These are phyloP conservation scores for Cryptocephalus primarius DNA, from an alignment of 2,888 invertebrate species.

Conservation along the genomic window DNA sequence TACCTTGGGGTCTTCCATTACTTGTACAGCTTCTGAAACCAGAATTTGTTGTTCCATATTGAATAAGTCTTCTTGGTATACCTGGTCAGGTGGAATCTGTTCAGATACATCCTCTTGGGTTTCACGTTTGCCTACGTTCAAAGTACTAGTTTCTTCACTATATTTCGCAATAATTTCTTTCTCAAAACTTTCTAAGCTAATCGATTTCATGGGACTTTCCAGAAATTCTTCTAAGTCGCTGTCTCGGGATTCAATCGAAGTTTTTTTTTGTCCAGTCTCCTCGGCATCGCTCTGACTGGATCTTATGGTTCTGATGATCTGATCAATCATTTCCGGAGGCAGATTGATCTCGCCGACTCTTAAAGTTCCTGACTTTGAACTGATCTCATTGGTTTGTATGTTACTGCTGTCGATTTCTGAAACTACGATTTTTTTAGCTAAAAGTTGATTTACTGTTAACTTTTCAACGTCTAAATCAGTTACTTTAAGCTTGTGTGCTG, in stretches of 20 bases:
- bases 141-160: too few species aligned
- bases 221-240: not conserved
- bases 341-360: conserved; percentile 57
- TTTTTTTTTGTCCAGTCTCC: conserved; percentile 31
- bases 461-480: conserved; percentile 69
- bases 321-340: conserved; percentile 56
- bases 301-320: conserved; percentile 40
- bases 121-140: too few species aligned
- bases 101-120: too few species aligned
- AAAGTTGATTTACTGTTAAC: conserved; percentile 64
- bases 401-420: conserved; percentile 71
- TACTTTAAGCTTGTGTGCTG: conserved; percentile 57
- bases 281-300: conserved; percentile 12
- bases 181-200: too few species aligned
- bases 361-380: conserved; percentile 57
- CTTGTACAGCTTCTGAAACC: too few species aligned
- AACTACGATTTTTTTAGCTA: conserved; percentile 69
- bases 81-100: too few species aligned
- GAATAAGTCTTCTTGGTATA: too few species aligned
- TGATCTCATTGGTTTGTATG: conserved; percentile 60
- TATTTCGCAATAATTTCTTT: too few species aligned
- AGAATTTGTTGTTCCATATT: too few species aligned
- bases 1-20: too few species aligned
- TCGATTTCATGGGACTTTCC: not conserved
- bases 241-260: conserved; percentile 22